Percentiles rank a stretch among this genome's conserved stretches.
Evolutionary conservation across 2,888 invertebrate species (phyloP).

Genomic region (Aphidoletes aphidimyza): DNA sequence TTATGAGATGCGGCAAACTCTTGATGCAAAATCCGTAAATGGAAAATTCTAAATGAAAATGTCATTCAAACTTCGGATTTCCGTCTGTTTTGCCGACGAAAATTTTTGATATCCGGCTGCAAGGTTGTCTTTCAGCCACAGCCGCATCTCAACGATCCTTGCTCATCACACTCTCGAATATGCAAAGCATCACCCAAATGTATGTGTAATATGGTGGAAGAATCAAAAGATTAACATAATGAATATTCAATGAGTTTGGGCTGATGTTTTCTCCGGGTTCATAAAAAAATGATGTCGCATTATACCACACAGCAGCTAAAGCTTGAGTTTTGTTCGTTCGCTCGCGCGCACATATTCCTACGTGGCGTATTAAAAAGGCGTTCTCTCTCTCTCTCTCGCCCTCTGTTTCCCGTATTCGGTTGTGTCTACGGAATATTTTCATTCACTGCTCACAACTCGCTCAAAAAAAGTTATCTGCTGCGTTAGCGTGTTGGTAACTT

Average conservation of each 20-base stretch:
- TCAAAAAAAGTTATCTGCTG: constrained; percentile 35
- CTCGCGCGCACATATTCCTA: constrained; percentile 2
- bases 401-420: too few species aligned
- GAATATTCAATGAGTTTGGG: constrained; percentile 41
- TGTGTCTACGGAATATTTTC: background rate
- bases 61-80: constrained; percentile 55
- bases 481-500: background rate
- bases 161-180: background rate
- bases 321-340: background rate
- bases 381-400: background rate
- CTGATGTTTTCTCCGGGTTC: constrained; percentile 26
- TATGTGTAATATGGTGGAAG: constrained; percentile 28
- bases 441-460: too few species aligned
- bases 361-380: constrained; percentile 37
- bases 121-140: background rate
- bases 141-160: background rate
- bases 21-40: background rate
- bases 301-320: constrained; percentile 29
- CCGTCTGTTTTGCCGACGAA: constrained; percentile 35
- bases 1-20: background rate
- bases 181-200: constrained; percentile 26
- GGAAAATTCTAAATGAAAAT: constrained; percentile 54
- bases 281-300: constrained; percentile 51
- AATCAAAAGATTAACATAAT: constrained; percentile 49
- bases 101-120: background rate